A percentile compares a stretch with the other conserved stretches of the same genome.
Conservation (phyloP, 2,797 vertebrate species). For the Centropyge bicolor region DNA sequence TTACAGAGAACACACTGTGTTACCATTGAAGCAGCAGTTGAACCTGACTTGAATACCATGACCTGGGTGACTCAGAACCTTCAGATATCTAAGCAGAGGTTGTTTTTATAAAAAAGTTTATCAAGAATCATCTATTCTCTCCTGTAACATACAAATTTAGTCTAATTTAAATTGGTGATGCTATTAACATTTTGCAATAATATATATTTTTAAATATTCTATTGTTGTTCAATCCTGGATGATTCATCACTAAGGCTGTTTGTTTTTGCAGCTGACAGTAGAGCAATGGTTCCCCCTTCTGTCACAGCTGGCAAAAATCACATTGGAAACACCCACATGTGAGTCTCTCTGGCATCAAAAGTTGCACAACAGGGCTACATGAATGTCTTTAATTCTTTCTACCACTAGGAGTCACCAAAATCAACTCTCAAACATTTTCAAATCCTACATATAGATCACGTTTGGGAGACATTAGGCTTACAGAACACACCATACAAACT, state of each 20-base stretch:
- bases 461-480: not conserved
- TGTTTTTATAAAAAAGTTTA: not conserved
- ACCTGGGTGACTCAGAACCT: too few species aligned
- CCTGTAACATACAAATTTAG: too few species aligned
- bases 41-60: too few species aligned
- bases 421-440: not conserved
- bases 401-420: conserved; percentile 16
- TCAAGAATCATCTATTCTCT: not conserved
- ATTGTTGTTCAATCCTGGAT: not conserved
- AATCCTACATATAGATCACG: not conserved
- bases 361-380: too few species aligned
- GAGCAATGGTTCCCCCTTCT: conserved; percentile 15
- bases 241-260: not conserved
- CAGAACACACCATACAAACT: not conserved
- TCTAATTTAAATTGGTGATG: not conserved
- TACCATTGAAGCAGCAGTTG: too few species aligned
- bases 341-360: too few species aligned
- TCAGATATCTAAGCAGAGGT: too few species aligned
- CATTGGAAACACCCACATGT: not conserved
- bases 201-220: not conserved
- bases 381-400: not conserved
- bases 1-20: not conserved
- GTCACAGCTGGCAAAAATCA: not conserved
- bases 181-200: not conserved
- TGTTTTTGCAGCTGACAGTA: not conserved